Evolutionary conservation across 2,888 invertebrate species (phyloP).

Genomic region (Euplagia quadripunctaria): DNA sequence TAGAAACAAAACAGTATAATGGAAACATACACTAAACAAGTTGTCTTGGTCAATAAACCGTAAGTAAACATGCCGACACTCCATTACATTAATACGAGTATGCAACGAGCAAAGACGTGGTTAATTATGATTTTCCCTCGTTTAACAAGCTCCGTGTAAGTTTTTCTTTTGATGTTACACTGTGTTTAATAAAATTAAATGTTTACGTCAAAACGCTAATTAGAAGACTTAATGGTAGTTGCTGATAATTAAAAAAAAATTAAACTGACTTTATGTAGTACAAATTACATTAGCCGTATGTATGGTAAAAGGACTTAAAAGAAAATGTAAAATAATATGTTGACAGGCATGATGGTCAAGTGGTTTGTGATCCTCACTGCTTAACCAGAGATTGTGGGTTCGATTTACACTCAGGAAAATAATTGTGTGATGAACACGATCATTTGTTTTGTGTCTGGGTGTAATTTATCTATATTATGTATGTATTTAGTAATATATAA

Average conservation of each 20-base stretch:
- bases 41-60: not conserved
- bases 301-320: no score
- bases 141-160: slow-evolving; percentile 26
- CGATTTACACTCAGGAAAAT: no score
- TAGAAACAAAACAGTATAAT: not conserved
- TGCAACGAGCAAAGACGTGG: slow-evolving; percentile 19
- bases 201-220: not conserved
- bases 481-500: no score
- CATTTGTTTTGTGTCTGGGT: no score
- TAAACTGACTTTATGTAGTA: no score
- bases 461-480: no score
- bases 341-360: no score
- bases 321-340: no score
- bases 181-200: not conserved
- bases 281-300: no score
- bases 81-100: slow-evolving; percentile 21
- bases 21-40: not conserved
- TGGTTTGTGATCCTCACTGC: no score
- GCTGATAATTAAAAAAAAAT: not conserved
- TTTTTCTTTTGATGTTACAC: slow-evolving; percentile 13
- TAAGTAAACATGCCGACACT: slow-evolving; percentile 17
- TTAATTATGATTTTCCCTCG: slow-evolving; percentile 46
- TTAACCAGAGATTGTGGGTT: no score
- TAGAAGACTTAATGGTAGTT: not conserved
- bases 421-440: no score